phyloP scores from a whole-genome alignment of 1,140 invertebrate genomes.

The Pristionchus pacificus region DNA sequence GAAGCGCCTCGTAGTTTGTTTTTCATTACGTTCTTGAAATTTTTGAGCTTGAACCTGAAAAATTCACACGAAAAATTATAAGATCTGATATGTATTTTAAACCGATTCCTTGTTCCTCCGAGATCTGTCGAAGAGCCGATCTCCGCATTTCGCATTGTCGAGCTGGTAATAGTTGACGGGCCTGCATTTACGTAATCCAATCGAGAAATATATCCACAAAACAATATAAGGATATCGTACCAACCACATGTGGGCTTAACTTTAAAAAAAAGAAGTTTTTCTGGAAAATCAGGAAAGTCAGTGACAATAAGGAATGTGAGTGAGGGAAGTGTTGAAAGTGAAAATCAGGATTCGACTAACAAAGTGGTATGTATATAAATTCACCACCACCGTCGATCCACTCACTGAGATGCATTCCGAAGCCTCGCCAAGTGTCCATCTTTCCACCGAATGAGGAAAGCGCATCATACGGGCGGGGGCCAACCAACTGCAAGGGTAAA shows the following conservation, averaged over 20 bases:
- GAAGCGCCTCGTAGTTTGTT: slow-evolving; percentile 42
- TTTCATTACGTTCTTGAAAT: slow-evolving; percentile 32
- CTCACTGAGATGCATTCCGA: slow-evolving; percentile 25
- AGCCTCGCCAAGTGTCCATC: slow-evolving; percentile 54
- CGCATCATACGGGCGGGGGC: slow-evolving; percentile 52
- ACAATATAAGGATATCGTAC: too few species aligned
- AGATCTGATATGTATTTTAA: neutral
- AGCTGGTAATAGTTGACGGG: neutral
- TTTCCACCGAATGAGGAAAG: slow-evolving; percentile 77
- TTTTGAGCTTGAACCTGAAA: slow-evolving; percentile 23
- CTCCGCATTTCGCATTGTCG: neutral
- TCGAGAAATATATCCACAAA: too few species aligned
- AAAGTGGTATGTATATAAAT: slow-evolving; percentile 15
- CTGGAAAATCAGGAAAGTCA: too few species aligned
- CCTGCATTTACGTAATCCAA: neutral
- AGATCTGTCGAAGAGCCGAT: neutral
- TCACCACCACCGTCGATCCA: slow-evolving; percentile 8
- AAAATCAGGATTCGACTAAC: neutral
- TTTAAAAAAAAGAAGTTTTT: too few species aligned
- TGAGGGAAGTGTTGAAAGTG: slow-evolving; percentile 1
- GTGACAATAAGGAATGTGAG: too few species aligned
- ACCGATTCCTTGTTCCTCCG: neutral
- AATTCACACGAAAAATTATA: too few species aligned
- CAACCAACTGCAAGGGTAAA: slow-evolving; percentile 41
- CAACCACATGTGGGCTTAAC: too few species aligned